Evolutionary conservation across 1,140 invertebrate genomes (phyloP), one percentile per base, ranked within the genome.

Genomic region (Rhynchophorus ferrugineus): DNA sequence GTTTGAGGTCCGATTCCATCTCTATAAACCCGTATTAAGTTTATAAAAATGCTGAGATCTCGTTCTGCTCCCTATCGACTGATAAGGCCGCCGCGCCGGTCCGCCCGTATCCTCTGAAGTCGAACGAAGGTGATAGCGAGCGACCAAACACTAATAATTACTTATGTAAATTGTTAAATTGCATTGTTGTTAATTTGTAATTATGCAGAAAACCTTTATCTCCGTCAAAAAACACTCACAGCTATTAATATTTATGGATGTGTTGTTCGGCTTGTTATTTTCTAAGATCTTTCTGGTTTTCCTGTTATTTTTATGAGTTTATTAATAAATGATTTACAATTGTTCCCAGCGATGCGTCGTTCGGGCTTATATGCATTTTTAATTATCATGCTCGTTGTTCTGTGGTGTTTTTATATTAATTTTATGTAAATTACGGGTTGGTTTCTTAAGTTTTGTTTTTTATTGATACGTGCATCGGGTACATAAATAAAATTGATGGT

Each of bases 141-240:
- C 50, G 52, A 36, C 52, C 52, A 55, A 55, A 55, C 53, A 55
- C 53, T 44, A 55, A 44, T 55, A 55, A 55, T 55, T 55, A 55
- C 53, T 55, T 55, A 55, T 55, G 53, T 55, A 49, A 55, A 55
- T 55, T 46, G 17, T 17, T 35, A 48, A 55, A 55, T 55, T 55
- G 46, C 53, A 55, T 44, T 55, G 53, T 49, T 17, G 46, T 49
- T 44, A 55, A 49, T 55, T 55, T 55, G 49, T 55, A 55, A 55
- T 55, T 55, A 55, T 49, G 53, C 53, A 45, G 53, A 43, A 45
- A 55, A 55, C 44, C 41, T 43, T 35, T 11, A 45, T 18, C 38
- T 49, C 41, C 22, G 45, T 38, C 49, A 44, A 49, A n/a, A n/a
- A 55, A 48, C 45, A 55, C 53, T 49, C 39, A 34, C 9, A 44